Conservation (phyloP, 2,113 vertebrate species). For the Myrmecobius fasciatus region DNA sequence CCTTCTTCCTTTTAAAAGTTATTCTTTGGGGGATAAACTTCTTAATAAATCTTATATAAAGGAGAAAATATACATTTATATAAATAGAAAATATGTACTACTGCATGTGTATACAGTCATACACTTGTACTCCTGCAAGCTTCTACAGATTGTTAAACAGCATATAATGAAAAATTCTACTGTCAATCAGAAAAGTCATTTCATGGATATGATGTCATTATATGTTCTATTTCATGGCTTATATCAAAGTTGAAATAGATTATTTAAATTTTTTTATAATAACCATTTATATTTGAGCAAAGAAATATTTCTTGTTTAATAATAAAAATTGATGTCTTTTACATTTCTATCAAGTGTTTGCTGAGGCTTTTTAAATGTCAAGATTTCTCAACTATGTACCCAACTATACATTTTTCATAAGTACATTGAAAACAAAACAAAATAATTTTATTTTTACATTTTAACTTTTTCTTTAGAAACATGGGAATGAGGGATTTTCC, state of each 20-base stretch:
- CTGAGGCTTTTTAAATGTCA: not conserved
- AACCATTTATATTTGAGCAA: not conserved
- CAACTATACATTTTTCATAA: not conserved
- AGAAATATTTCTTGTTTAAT: slow-evolving; percentile 3
- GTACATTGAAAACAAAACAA: not conserved
- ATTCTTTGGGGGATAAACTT: slow-evolving; percentile 78
- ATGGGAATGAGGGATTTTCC: not conserved
- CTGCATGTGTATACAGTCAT: not conserved
- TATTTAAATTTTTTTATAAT: not conserved
- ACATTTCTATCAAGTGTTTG: not conserved
- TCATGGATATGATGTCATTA: not conserved
- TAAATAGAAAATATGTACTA: slow-evolving; percentile 46
- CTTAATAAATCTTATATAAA: not conserved
- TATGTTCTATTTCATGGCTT: slow-evolving; percentile 2
- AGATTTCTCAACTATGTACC: slow-evolving; percentile 11
- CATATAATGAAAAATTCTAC: slow-evolving; percentile 5
- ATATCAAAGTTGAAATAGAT: slow-evolving; percentile 14
- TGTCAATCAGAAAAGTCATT: not conserved
- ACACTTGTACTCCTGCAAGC: slow-evolving; percentile 23
- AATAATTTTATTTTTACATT: slow-evolving; percentile 2
- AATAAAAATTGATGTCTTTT: not conserved
- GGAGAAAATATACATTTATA: not conserved
- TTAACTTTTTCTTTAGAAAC: not conserved
- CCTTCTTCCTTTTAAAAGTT: slow-evolving; percentile 78
- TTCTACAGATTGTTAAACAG: slow-evolving; percentile 32